A percentile compares a stretch with the other conserved stretches of the same genome.
Evolutionary conservation across 2,113 vertebrate genomes (phyloP).

Genomic region (Coregonus clupeaformis): DNA sequence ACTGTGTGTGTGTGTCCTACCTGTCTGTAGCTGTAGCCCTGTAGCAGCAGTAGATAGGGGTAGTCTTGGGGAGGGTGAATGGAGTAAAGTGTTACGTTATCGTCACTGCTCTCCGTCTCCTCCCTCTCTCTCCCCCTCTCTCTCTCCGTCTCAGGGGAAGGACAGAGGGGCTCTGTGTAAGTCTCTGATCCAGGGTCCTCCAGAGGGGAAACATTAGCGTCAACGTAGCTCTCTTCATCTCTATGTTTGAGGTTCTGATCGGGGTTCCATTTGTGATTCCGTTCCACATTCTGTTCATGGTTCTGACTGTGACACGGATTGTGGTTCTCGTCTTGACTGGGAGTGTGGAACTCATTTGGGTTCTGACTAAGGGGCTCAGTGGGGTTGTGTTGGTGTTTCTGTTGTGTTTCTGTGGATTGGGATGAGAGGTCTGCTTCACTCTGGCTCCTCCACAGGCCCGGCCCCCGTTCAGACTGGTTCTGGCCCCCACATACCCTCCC

Average conservation of each 20-base stretch:
- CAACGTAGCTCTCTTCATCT: slow-evolving; percentile 10
- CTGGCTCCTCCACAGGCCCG: slow-evolving; percentile 69
- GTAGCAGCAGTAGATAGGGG: slow-evolving; percentile 80
- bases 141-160: slow-evolving; percentile 7
- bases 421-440: slow-evolving; percentile 71
- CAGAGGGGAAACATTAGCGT: neutral
- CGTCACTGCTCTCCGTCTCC: slow-evolving; percentile 77
- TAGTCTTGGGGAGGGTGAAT: slow-evolving; percentile 78
- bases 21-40: slow-evolving; percentile 73
- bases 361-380: neutral
- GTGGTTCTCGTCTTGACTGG: slow-evolving; percentile 16
- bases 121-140: slow-evolving; percentile 66
- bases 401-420: slow-evolving; percentile 27
- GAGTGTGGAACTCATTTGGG: neutral
- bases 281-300: neutral
- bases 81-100: slow-evolving; percentile 75
- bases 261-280: neutral
- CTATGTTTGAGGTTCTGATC: slow-evolving; percentile 37
- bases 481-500: too few relatives aligned
- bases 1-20: slow-evolving; percentile 53
- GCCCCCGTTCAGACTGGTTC: slow-evolving; percentile 7
- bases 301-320: slow-evolving; percentile 12
- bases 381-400: neutral
- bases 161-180: slow-evolving; percentile 61
- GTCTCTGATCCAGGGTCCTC: slow-evolving; percentile 23